phyloP scores from a whole-genome alignment of 2,113 vertebrate species.

The Scomber japonicus region DNA sequence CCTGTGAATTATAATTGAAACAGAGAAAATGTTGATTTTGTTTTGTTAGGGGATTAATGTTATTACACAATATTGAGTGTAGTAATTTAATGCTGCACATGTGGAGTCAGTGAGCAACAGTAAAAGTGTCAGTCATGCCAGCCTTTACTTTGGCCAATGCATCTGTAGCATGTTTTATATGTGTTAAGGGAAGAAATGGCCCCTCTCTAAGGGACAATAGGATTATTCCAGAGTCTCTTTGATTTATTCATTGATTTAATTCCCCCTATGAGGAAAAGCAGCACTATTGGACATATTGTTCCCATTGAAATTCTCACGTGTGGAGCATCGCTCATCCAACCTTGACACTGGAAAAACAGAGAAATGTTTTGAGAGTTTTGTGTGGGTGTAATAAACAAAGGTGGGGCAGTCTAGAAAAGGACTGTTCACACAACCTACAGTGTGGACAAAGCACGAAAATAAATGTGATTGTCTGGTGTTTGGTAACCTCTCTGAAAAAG shows the following conservation, averaged over 20 bases:
- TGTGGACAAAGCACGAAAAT: constrained; percentile 19
- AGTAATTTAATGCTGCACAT: constrained; percentile 42
- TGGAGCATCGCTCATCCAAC: constrained; percentile 62
- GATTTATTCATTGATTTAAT: constrained; percentile 66
- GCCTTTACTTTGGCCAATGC: constrained; percentile 36
- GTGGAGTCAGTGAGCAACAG: constrained; percentile 8
- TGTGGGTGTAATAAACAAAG: constrained; percentile 20
- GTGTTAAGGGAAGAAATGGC: constrained; percentile 2
- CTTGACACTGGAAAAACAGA: constrained; percentile 65
- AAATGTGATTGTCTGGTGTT: background rate
- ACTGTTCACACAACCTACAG: background rate
- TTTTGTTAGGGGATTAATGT: constrained; percentile 50
- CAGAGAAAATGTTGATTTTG: constrained; percentile 20
- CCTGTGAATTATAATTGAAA: constrained; percentile 54
- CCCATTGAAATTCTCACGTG: constrained; percentile 61
- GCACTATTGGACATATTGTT: constrained; percentile 62
- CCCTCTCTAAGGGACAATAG: constrained; percentile 35
- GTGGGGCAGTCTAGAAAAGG: constrained; percentile 9
- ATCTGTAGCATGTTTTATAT: constrained; percentile 42
- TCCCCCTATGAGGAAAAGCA: constrained; percentile 49
- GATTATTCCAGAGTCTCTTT: constrained; percentile 45
- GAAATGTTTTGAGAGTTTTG: constrained; percentile 47
- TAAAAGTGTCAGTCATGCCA: constrained; percentile 22
- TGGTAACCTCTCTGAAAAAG: background rate
- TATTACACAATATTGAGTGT: constrained; percentile 14